Base-by-base conservation (phyloP, 2,113 vertebrate species). In the Pipa parva region DNA sequence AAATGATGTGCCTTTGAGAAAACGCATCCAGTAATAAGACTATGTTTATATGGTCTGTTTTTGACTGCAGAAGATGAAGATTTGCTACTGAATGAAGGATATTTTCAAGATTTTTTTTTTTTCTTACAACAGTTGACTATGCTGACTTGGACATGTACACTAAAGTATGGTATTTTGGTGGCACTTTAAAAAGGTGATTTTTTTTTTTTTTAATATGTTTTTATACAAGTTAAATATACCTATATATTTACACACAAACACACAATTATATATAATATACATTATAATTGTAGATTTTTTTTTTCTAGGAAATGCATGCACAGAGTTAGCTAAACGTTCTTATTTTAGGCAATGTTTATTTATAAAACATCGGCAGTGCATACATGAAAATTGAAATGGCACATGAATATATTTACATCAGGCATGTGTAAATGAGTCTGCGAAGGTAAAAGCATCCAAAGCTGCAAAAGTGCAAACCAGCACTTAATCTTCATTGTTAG, bases 121-220 rank as follows among this genome's bases (percentile, higher is more conserved):
- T 8, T 1, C n/a, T 7, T 15, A 15, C 18, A 7, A 31, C 28
- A 26, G 31, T 7, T 7, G 27, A 8, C 8, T 48, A 29, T 48
- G 18, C 20, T 48, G 1, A 11, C 28, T 48, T 31, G 60, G 46
- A 63, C 21, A 24, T 51, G 10, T 20, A 20, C 6, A 56, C 5
- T 56, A 33, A 48, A 59, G 15, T 17, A 50, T 24, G 60, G 15
- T 63, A 51, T 51, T 63, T 20, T 27, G 46, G 46, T 17, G 26
- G 18, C 12, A 24, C 15, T 36, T 29, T 9, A 5, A 1, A 36
- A 51, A 63, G 60, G 60, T 63, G 60, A 63, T 63, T 51, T 51
- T 33, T 10, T 42, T 50, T 51, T 63, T 4, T 63, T 20, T 4
- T 18, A 3, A 21, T 59, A n/a, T 42, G 15, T n/a, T 57, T 59